Percentiles rank a stretch among this genome's conserved stretches.
These are phyloP conservation scores for Macrobrachium rosenbergii DNA, from an alignment of 1,140 invertebrate genomes.

Conservation along the genomic window DNA sequence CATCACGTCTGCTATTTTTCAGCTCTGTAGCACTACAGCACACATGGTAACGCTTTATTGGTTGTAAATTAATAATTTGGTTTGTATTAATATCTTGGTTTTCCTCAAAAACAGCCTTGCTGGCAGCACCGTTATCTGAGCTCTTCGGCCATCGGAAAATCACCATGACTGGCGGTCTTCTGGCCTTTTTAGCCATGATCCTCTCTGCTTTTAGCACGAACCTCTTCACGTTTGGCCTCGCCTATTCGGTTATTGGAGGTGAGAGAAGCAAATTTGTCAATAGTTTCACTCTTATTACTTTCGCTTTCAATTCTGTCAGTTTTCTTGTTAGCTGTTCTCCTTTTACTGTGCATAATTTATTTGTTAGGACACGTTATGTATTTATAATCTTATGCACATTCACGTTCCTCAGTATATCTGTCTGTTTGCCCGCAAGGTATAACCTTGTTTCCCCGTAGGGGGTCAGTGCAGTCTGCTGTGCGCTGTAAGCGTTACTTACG, in stretches of 20 bases:
- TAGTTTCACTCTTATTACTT: not conserved
- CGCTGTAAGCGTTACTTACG: no score
- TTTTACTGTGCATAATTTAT: no score
- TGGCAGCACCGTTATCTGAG: slow-evolving; percentile 35
- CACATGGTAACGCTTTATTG: no score
- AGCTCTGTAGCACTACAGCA: no score
- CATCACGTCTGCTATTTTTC: no score
- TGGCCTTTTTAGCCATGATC: slow-evolving; percentile 35
- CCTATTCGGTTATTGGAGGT: slow-evolving; percentile 44
- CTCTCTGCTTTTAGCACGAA: slow-evolving; percentile 31
- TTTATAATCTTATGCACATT: no score
- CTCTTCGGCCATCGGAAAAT: slow-evolving; percentile 42
- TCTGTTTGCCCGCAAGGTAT: no score
- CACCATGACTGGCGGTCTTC: slow-evolving; percentile 17
- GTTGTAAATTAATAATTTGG: no score
- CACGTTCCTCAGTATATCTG: no score
- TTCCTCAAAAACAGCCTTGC: slow-evolving; percentile 6
- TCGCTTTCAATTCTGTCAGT: not conserved
- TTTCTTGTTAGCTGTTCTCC: not conserved
- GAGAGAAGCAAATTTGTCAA: not conserved
- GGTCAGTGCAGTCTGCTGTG: no score
- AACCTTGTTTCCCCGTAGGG: no score
- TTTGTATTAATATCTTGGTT: not conserved
- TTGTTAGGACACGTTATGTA: no score
- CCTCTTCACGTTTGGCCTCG: slow-evolving; percentile 24